Base-by-base conservation (phyloP, 2,888 invertebrate genomes). In the Latheticus oryzae region DNA sequence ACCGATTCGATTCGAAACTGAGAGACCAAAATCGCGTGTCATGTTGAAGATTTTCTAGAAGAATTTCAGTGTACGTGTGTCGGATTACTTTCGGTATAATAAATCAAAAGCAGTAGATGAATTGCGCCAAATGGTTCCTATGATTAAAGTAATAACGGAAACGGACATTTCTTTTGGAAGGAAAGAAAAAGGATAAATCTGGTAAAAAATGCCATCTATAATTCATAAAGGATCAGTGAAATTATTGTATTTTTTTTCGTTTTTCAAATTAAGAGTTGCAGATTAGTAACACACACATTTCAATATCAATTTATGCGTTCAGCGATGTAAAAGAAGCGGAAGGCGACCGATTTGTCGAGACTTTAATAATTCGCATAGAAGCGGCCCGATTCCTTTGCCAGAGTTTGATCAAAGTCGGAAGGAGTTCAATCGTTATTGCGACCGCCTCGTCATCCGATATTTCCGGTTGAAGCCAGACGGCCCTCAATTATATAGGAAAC, bases 101-200 rank as follows among this genome's bases (percentile, higher is more conserved):
- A 77, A 76, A 76, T 77, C 77, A 75, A 66, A 69, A 65, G 66
- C 65, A 64, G 63, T 72, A 76, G 78, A 79, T 76, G 75, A 77
- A 78, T 79, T 74, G 77, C 73, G 72, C 76, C 76, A 78, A 79
- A 79, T 78, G 78, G 76, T 72, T 75, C 74, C 75, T 75, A 78
- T 79, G 78, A 78, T 79, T 79, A 78, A 77, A 78, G 78, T 76
- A 78, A 79, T 79, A 78, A 78, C 71, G 73, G 71, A 76, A 74
- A 74, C 74, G 74, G 73, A 72, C 72, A 70, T 72, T 71, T 72
- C 71, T n/a, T 73, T 69, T 65, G 63, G 62, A 68, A 65, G 66
- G 61, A 64, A 67, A 66, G 67, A 68, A 70, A 74, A 73, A 72
- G 71, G 72, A 73, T 72, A 74, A 74, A 74, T 72, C 73, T 71